These are phyloP conservation scores for Hipparchia semele DNA, from an alignment of 2,888 invertebrate species.

Conservation along the genomic window DNA sequence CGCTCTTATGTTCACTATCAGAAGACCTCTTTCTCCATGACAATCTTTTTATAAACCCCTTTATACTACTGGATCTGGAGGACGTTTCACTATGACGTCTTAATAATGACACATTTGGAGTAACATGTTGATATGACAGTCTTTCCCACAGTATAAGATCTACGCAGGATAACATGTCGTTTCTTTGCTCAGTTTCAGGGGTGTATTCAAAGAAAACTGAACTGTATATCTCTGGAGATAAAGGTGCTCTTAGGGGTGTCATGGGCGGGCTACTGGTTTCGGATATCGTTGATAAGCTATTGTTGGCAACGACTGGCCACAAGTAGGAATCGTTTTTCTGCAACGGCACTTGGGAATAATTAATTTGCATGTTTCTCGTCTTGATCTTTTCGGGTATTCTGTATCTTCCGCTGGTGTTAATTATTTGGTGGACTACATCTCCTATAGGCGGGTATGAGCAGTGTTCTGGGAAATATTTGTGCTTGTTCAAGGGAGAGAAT, in stretches of 20 bases:
- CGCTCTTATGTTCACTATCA: constrained; percentile 56
- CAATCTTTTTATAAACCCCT: constrained; percentile 56
- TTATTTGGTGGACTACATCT: constrained; percentile 65
- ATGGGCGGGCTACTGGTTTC: constrained; percentile 59
- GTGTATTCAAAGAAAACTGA: constrained; percentile 74
- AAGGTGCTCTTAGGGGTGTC: constrained; percentile 52
- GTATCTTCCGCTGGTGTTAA: constrained; percentile 57
- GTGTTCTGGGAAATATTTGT: constrained; percentile 1
- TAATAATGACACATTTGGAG: constrained; percentile 65
- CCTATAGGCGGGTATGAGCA: constrained; percentile 49
- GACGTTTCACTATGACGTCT: constrained; percentile 54
- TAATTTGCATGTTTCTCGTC: constrained; percentile 52
- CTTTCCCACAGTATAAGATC: constrained; percentile 76
- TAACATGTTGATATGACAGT: constrained; percentile 59
- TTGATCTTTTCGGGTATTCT: constrained; percentile 62
- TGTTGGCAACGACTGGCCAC: constrained; percentile 58
- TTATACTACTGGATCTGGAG: constrained; percentile 62
- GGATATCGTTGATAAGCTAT: constrained; percentile 68
- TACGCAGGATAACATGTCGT: constrained; percentile 63
- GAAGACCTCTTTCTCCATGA: constrained; percentile 56
- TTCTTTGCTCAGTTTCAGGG: constrained; percentile 51
- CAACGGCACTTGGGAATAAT: constrained; percentile 47
- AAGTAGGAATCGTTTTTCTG: constrained; percentile 66
- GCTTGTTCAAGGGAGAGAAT: constrained; percentile 11
- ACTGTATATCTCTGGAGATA: constrained; percentile 67